Conservation (phyloP, 2,113 vertebrate genomes). For the Corythaixoides concolor region DNA sequence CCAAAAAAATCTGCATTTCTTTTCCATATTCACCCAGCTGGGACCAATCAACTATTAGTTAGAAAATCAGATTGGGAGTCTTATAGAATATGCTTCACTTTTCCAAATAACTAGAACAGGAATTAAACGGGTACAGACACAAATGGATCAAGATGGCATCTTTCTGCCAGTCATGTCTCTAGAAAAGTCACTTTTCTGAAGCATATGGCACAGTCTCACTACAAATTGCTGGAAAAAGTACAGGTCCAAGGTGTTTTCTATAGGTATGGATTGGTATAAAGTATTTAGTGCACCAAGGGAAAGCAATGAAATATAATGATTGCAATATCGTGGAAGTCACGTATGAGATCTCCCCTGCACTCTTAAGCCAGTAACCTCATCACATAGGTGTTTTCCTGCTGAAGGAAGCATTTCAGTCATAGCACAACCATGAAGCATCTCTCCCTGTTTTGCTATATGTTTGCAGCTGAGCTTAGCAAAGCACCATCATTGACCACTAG, state of each 20-base stretch:
- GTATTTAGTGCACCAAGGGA: neutral
- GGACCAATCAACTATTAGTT: neutral
- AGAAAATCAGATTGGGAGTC: neutral
- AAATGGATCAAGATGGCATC: neutral
- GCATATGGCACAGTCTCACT: neutral
- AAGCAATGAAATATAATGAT: neutral
- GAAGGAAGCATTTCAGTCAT: neutral
- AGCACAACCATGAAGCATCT: neutral
- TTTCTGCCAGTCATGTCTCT: neutral
- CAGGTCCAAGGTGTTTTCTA: neutral
- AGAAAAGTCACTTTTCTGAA: neutral
- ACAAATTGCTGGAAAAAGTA: neutral
- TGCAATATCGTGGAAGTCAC: neutral
- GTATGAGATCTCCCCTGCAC: neutral
- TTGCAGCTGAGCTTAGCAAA: neutral
- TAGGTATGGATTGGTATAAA: neutral
- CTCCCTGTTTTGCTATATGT: neutral
- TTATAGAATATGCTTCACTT: neutral
- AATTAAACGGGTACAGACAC: neutral
- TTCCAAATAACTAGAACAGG: neutral
- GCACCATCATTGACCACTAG: neutral
- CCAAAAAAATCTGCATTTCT: neutral
- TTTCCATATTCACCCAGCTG: neutral
- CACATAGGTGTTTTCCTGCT: fast-evolving
- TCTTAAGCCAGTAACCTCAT: neutral